Base-by-base conservation (phyloP, 1,140 invertebrate genomes). In the Zaprionus africanus region DNA sequence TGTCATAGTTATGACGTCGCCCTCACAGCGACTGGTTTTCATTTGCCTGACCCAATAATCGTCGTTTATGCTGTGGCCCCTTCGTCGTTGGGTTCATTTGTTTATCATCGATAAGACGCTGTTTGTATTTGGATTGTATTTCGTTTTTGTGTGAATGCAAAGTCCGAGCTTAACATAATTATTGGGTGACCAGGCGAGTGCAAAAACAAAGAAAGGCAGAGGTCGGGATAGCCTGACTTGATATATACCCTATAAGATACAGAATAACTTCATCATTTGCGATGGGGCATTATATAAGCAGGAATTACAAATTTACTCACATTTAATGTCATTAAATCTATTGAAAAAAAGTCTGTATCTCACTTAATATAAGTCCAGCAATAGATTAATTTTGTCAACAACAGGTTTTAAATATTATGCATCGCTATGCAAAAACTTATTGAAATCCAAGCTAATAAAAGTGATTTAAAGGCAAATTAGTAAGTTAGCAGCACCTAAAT, bases 1-100 rank as follows among this genome's bases (percentile, higher is more conserved):
- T 67, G 59, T 76, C 72, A 75, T 24, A 31, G 59, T 58, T 46
- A 31, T 76, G 67, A 71, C 73, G 68, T 76, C 46, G 36, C 34
- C 36, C 12, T 6, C 5, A 3, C 34, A 4, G 9, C 31, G 28
- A 76, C 73, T 41, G 60, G 60, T 75, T 75, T 76, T 62, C 62
- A 31, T 28, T 38, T 19, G 69, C 36, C 68, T 76, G 73, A 76
- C 73, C 73, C 17, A 76, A 71, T 71, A 75, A 70, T 70, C 72
- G 59, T n/a, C 5, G 38, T 26, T 34, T 73, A 24, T 59, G 66
- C 53, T 76, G 70, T 64, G 49, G 53, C n/a, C 51, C 24, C 41
- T 51, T 49, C 60, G 46, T 57, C 57, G 41, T 24, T 76, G 28
- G 43, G 67, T 56, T 61, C 65, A 28, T 62, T 66, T 66, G 28